These are phyloP conservation scores for Copidosoma aretas DNA, from an alignment of 2,888 invertebrate genomes.

Conservation along the genomic window DNA sequence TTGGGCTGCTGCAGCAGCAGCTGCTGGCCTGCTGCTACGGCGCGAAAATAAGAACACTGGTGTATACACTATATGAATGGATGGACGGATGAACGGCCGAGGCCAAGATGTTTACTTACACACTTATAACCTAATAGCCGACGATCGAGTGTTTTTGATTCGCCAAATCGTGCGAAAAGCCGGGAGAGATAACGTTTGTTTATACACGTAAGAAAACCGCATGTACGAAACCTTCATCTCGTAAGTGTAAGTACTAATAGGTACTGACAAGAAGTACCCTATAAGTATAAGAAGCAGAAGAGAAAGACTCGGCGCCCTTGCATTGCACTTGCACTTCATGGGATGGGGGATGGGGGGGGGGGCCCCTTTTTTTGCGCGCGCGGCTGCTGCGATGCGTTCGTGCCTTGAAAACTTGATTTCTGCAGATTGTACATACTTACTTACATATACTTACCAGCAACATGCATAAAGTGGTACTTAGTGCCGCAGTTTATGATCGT, in stretches of 20 bases:
- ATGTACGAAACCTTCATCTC: too few species aligned
- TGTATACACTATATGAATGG: conserved; percentile 1
- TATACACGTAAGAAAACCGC: too few species aligned
- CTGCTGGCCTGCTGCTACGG: too few species aligned
- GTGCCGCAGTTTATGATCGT: background rate
- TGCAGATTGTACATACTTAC: too few species aligned
- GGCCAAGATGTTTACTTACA: conserved; percentile 22
- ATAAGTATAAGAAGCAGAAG: background rate
- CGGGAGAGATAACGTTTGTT: too few species aligned
- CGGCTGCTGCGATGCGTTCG: too few species aligned
- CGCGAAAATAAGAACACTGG: conserved; percentile 28
- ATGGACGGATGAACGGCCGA: background rate
- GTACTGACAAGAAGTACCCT: too few species aligned
- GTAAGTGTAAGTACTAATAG: too few species aligned
- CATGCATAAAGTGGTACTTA: too few species aligned
- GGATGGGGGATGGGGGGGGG: too few species aligned
- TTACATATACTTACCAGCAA: too few species aligned
- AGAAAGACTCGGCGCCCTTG: background rate
- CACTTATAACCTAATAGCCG: background rate
- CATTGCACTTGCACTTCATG: background rate
- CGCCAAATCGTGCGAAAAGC: background rate
- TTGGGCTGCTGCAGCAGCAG: conserved; percentile 25
- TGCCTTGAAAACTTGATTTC: too few species aligned
- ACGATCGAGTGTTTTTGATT: background rate
- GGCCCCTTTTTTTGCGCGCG: background rate